phyloP scores from a whole-genome alignment of 2,888 invertebrate species.

The Yponomeuta sedellus region DNA sequence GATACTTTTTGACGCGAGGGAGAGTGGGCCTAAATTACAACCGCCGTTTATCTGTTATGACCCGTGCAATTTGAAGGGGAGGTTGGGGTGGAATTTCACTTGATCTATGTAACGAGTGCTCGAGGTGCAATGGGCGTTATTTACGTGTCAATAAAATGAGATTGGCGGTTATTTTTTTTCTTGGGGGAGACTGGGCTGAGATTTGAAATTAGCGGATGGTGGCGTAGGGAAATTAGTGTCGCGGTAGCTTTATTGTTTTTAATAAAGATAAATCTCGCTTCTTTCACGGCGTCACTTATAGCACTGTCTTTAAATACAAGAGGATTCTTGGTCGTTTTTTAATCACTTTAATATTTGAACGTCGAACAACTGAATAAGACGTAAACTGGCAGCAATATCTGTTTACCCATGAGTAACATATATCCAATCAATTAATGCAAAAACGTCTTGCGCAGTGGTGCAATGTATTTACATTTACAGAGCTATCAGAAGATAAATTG shows the following conservation, averaged over 20 bases:
- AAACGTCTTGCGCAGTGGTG: too few relatives aligned
- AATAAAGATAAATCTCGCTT: not conserved
- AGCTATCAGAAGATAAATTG: too few relatives aligned
- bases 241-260: not conserved
- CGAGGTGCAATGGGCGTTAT: constrained; percentile 13
- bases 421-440: too few relatives aligned
- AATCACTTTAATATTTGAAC: too few relatives aligned
- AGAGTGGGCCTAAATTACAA: constrained; percentile 45
- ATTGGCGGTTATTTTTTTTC: constrained; percentile 10
- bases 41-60: constrained; percentile 64
- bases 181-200: not conserved
- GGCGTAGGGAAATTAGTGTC: not conserved
- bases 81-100: constrained; percentile 13
- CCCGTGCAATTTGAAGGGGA: constrained; percentile 49
- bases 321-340: too few relatives aligned
- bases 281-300: not conserved
- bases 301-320: too few relatives aligned
- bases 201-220: constrained; percentile 7
- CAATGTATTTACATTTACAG: too few relatives aligned
- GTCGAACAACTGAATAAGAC: too few relatives aligned
- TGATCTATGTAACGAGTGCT: constrained; percentile 18
- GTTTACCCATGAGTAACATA: too few relatives aligned
- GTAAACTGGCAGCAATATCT: too few relatives aligned
- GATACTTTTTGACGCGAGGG: constrained; percentile 23
- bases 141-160: constrained; percentile 3